These are phyloP conservation scores for Drosophila pseudotakahashii DNA, from an alignment of 2,888 invertebrate genomes.

Conservation along the genomic window DNA sequence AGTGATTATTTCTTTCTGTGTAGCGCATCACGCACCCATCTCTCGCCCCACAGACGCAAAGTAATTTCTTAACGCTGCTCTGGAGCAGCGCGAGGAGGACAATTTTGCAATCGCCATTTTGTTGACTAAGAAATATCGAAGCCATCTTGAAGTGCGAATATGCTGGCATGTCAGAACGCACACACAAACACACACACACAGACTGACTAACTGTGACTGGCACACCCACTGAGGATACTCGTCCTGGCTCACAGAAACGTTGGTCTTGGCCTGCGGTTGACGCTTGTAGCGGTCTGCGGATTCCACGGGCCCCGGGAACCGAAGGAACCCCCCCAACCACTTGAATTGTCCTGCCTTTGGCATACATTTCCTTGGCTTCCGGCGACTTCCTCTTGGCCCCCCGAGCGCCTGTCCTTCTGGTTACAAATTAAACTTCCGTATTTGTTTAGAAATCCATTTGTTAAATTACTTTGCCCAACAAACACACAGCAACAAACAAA, in stretches of 20 bases:
- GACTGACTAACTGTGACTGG: conserved; percentile 20
- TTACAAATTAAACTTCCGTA: conserved; percentile 79
- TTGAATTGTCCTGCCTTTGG: conserved; percentile 65
- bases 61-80: conserved; percentile 75
- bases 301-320: conserved; percentile 23
- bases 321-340: conserved; percentile 1
- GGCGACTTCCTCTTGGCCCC: conserved; percentile 30
- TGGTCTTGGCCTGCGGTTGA: conserved; percentile 73
- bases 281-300: conserved; percentile 69
- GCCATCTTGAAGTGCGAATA: conserved; percentile 79
- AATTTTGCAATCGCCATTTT: conserved; percentile 79
- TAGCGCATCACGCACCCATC: conserved; percentile 27
- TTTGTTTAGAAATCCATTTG: conserved; percentile 81
- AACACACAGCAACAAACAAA: conserved; percentile 9
- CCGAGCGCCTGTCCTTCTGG: conserved; percentile 64
- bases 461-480: conserved; percentile 77
- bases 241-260: conserved; percentile 31
- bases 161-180: conserved; percentile 62
- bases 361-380: conserved; percentile 74
- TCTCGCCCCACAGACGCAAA: conserved; percentile 53
- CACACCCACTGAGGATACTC: conserved; percentile 37
- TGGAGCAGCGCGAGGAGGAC: conserved; percentile 62
- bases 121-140: conserved; percentile 81
- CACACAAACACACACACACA: neutral
- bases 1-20: neutral